Percentiles rank a stretch among this genome's conserved stretches.
These are phyloP conservation scores for Alentia gelatinosa DNA, from an alignment of 2,888 invertebrate genomes.

Conservation along the genomic window DNA sequence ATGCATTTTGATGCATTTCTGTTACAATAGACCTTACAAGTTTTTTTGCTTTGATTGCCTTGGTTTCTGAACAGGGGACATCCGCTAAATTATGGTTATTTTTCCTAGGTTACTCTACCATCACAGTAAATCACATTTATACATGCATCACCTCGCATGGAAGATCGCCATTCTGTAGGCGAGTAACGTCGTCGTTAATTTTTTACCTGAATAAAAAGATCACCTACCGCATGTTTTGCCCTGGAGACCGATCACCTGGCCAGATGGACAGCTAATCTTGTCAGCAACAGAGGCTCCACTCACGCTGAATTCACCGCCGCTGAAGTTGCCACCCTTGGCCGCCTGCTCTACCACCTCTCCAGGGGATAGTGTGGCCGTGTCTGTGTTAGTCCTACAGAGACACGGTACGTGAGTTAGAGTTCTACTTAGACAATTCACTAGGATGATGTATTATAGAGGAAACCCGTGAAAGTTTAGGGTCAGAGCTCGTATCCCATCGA, in stretches of 20 bases:
- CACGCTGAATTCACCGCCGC: conserved; percentile 64
- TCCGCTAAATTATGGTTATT: no score
- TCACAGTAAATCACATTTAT: no score
- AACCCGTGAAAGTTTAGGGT: no score
- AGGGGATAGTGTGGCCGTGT: conserved; percentile 56
- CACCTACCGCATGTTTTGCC: conserved; percentile 47
- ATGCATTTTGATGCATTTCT: no score
- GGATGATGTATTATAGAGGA: no score
- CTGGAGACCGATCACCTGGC: conserved; percentile 67
- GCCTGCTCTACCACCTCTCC: conserved; percentile 66
- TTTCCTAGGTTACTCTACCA: no score
- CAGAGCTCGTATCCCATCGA: no score
- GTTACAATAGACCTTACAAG: no score
- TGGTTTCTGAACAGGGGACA: no score
- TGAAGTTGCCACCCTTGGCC: conserved; percentile 67
- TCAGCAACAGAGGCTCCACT: conserved; percentile 64
- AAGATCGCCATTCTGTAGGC: background rate
- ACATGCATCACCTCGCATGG: background rate
- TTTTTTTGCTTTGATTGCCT: no score
- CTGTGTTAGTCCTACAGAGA: conserved; percentile 36
- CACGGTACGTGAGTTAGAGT: no score
- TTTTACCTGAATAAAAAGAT: background rate
- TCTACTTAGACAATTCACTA: no score
- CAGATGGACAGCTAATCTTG: conserved; percentile 65
- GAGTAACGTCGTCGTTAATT: background rate